A percentile compares a stretch with the other conserved stretches of the same genome.
These are phyloP conservation scores for Choristoneura fumiferana DNA, from an alignment of 1,140 invertebrate genomes.

Conservation along the genomic window DNA sequence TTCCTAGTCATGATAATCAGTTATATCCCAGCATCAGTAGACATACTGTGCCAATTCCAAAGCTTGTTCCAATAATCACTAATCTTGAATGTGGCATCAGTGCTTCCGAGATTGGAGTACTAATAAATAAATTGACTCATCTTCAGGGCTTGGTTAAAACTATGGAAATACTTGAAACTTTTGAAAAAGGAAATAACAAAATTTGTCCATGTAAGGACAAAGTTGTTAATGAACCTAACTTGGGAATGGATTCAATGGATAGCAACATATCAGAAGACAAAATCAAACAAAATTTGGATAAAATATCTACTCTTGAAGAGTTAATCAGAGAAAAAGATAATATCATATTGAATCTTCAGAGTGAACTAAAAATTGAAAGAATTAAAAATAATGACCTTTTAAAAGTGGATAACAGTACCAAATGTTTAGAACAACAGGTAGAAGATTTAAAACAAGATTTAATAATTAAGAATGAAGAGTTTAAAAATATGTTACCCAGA, in stretches of 20 bases:
- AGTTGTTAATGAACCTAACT: slow-evolving; percentile 49
- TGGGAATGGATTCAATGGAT: slow-evolving; percentile 66
- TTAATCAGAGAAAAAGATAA: slow-evolving; percentile 36
- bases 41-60: slow-evolving; percentile 18
- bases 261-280: slow-evolving; percentile 60
- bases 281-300: slow-evolving; percentile 29
- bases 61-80: slow-evolving; percentile 37
- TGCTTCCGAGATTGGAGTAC: background rate
- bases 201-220: slow-evolving; percentile 23
- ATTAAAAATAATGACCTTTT: slow-evolving; percentile 19
- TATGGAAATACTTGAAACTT: slow-evolving; percentile 22
- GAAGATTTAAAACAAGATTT: too few species aligned
- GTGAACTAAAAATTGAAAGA: slow-evolving; percentile 25
- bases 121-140: slow-evolving; percentile 48
- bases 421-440: slow-evolving; percentile 40
- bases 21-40: slow-evolving; percentile 31
- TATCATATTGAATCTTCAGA: slow-evolving; percentile 32
- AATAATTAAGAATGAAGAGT: slow-evolving; percentile 32
- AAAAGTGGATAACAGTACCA: slow-evolving; percentile 33
- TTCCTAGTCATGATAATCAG: slow-evolving; percentile 2
- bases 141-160: background rate
- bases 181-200: slow-evolving; percentile 42
- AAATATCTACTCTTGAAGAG: background rate
- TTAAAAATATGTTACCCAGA: background rate
- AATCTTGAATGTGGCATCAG: background rate